These are phyloP conservation scores for Rhinophrynus dorsalis DNA, from an alignment of 2,797 vertebrate genomes.

Conservation along the genomic window DNA sequence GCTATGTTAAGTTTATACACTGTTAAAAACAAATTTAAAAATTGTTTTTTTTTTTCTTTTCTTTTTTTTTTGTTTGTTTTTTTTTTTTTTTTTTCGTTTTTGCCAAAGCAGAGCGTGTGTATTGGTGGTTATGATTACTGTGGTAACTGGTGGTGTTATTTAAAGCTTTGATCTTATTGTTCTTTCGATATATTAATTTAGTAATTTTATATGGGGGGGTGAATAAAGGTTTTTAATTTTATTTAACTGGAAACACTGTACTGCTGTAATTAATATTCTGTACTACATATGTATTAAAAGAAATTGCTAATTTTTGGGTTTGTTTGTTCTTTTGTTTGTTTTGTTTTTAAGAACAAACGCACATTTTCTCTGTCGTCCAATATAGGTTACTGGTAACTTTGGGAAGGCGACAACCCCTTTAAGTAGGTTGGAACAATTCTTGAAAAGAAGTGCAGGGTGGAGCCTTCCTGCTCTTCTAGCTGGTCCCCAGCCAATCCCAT, in stretches of 20 bases:
- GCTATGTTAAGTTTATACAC: constrained; percentile 88
- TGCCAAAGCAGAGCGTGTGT: constrained; percentile 88
- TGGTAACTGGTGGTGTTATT: constrained; percentile 75
- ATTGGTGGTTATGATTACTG: constrained; percentile 72
- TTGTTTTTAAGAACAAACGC: not conserved
- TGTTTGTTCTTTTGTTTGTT: constrained; percentile 45
- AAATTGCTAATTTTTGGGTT: constrained; percentile 74
- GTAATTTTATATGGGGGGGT: constrained; percentile 87
- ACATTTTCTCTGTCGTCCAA: not conserved
- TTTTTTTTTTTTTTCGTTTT: no score
- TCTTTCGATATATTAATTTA: constrained; percentile 82
- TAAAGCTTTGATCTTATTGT: constrained; percentile 89
- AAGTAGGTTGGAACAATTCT: no score
- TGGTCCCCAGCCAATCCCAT: no score
- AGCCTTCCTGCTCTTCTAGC: no score
- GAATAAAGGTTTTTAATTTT: constrained; percentile 82
- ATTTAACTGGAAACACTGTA: constrained; percentile 89
- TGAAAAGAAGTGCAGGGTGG: no score
- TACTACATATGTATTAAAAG: constrained; percentile 78
- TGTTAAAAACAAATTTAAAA: constrained; percentile 72
- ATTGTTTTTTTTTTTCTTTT: no score
- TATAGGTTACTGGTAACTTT: no score
- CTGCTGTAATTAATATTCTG: constrained; percentile 78
- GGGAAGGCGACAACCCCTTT: no score
- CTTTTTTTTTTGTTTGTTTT: no score